Evolutionary conservation across 1,140 invertebrate species (phyloP), one percentile per base, ranked within the genome.

Genomic region (Saccostrea glomerata): DNA sequence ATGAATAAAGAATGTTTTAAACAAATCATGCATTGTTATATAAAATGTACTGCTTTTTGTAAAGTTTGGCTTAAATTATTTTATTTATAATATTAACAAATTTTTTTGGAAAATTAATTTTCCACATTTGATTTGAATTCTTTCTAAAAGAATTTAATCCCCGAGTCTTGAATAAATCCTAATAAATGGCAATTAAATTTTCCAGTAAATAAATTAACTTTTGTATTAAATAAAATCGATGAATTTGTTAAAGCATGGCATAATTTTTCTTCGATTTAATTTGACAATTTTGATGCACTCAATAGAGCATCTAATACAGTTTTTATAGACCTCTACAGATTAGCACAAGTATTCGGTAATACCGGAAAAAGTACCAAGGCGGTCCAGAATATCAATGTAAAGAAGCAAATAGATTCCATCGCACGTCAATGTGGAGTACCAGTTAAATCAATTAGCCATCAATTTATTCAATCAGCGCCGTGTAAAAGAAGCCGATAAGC

Each of bases 371-470:
- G 70, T 36, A 77, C 30, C 70, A 77, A 77, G 70, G 70, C 70
- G 70, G 70, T 36, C 25, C 70, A 36, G 25, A 77, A 36, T 77
- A 30, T 77, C 25, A 77, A 77, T 77, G 70, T 77, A 77, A 77
- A 25, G 70, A 77, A 77, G 70, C 23, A 77, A 77, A 77, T 36
- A 77, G 70, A 77, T 77, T 77, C 70, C 70, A 36, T 77, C 70
- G 30, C 11, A 77, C 70, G 70, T 30, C 70, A 30, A 36, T 77
- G 70, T 77, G 23, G 70, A 77, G 70, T 77, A 77, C 25, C 70
- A 77, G 70, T 77, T 77, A 77, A 77, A 77, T 77, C 70, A 77
- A 77, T 77, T 77, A 77, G 70, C 70, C 70, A 36, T 77, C 70
- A 77, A 77, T 30, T 77, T 77, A 77, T 77, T 36, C 70, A 77